Percentiles rank a stretch among this genome's conserved stretches.
Evolutionary conservation across 2,888 invertebrate genomes (phyloP).

Genomic region (Spisula solida): DNA sequence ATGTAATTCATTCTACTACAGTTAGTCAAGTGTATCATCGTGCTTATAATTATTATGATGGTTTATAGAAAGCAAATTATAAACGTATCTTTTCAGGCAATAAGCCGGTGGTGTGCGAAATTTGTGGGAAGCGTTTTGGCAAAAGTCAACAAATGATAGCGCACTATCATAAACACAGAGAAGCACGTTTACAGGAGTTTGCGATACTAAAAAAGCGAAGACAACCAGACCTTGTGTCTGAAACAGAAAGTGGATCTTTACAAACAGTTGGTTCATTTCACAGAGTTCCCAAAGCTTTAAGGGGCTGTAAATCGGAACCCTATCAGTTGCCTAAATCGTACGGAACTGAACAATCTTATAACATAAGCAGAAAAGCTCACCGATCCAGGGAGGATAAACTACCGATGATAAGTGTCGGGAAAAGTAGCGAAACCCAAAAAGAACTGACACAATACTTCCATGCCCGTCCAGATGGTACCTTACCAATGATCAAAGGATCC

Average conservation of each 20-base stretch:
- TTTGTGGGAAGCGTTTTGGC: constrained; percentile 60
- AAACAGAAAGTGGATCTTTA: constrained; percentile 30
- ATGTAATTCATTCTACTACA: too few species aligned
- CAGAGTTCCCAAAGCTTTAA: constrained; percentile 45
- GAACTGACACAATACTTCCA: not conserved
- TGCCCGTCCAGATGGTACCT: not conserved
- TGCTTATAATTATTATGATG: too few species aligned
- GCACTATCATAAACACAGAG: constrained; percentile 59
- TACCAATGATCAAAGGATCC: not conserved
- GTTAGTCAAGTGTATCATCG: too few species aligned
- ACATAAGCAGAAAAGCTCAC: constrained; percentile 27
- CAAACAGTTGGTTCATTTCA: constrained; percentile 53
- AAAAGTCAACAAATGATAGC: constrained; percentile 55
- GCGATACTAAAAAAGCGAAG: constrained; percentile 47
- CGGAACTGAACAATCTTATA: constrained; percentile 59
- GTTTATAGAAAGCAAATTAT: too few species aligned
- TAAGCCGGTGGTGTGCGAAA: constrained; percentile 59
- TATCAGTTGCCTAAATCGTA: constrained; percentile 32
- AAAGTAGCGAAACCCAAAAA: not conserved
- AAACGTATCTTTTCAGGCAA: constrained; percentile 49
- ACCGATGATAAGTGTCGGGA: not conserved
- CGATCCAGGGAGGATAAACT: not conserved
- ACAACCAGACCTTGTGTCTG: constrained; percentile 41
- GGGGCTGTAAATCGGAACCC: constrained; percentile 33
- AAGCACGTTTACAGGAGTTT: constrained; percentile 62